These are phyloP conservation scores for Pycnonotus jocosus DNA, from an alignment of 2,113 vertebrate genomes.

Conservation along the genomic window DNA sequence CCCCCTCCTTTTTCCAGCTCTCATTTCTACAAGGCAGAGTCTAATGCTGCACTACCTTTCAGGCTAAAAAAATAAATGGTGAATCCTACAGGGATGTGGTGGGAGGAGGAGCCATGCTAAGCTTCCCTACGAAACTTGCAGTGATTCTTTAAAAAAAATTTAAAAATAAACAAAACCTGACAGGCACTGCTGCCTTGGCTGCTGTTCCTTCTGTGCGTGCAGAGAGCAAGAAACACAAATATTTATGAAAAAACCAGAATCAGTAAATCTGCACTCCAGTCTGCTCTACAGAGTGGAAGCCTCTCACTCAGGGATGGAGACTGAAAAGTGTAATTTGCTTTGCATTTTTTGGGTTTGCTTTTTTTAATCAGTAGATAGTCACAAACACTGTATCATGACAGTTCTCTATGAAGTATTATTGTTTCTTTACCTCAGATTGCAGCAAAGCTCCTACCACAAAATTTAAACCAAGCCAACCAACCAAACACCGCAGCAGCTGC, in stretches of 20 bases:
- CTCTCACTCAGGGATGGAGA: neutral
- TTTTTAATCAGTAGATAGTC: neutral
- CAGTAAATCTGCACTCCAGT: neutral
- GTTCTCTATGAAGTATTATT: neutral
- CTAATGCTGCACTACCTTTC: neutral
- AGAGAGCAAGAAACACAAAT: neutral
- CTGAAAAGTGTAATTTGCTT: neutral
- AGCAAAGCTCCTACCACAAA: neutral
- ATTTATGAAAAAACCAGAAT: rapidly evolving
- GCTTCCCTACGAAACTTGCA: neutral
- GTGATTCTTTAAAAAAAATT: neutral
- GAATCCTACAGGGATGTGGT: neutral
- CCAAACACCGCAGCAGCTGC: neutral
- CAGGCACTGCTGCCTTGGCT: neutral
- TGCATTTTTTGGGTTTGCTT: neutral
- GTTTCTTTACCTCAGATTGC: neutral
- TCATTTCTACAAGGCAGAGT: neutral
- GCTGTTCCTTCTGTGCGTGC: neutral
- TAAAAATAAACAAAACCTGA: neutral
- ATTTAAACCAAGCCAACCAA: neutral
- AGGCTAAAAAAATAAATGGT: neutral
- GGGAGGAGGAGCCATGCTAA: neutral
- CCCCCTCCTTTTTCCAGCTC: neutral
- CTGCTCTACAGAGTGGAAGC: neutral
- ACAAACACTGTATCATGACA: neutral